Conservation (phyloP, 2,888 invertebrate genomes). For the Drosophila barbarae region DNA sequence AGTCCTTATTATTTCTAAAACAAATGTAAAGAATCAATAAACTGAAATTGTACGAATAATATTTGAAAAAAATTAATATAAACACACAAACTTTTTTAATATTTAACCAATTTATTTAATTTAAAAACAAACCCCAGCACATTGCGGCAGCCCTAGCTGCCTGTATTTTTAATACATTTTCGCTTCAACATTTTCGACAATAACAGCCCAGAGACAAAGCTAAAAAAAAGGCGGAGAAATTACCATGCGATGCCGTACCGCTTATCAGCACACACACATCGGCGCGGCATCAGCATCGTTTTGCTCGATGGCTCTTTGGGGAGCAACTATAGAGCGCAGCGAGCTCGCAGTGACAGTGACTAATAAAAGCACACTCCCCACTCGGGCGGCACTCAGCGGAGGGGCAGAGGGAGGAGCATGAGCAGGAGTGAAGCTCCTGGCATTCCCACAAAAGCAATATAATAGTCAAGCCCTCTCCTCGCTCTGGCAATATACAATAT, state of each 20-base stretch:
- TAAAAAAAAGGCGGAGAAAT: slow-evolving; percentile 37
- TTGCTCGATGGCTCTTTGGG: slow-evolving; percentile 70
- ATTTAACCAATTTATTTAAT: no score
- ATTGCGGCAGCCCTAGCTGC: slow-evolving; percentile 36
- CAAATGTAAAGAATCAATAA: no score
- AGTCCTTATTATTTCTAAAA: no score
- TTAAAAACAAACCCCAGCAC: neutral
- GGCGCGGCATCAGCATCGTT: slow-evolving; percentile 55
- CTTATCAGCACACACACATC: slow-evolving; percentile 58
- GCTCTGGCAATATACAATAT: slow-evolving; percentile 65
- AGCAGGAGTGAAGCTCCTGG: slow-evolving; percentile 8
- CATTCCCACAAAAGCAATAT: slow-evolving; percentile 63
- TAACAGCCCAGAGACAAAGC: slow-evolving; percentile 19
- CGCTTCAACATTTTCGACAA: slow-evolving; percentile 34
- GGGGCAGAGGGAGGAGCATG: neutral
- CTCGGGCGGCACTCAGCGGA: slow-evolving; percentile 16
- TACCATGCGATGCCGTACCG: slow-evolving; percentile 48
- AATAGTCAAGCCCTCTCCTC: slow-evolving; percentile 57
- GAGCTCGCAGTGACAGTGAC: slow-evolving; percentile 59
- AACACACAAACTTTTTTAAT: no score
- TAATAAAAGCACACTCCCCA: slow-evolving; percentile 62
- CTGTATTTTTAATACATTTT: slow-evolving; percentile 64
- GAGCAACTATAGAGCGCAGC: slow-evolving; percentile 58
- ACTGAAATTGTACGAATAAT: no score
- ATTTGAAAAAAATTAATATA: no score